phyloP scores from a whole-genome alignment of 1,140 invertebrate genomes.

The Drosophila erecta region DNA sequence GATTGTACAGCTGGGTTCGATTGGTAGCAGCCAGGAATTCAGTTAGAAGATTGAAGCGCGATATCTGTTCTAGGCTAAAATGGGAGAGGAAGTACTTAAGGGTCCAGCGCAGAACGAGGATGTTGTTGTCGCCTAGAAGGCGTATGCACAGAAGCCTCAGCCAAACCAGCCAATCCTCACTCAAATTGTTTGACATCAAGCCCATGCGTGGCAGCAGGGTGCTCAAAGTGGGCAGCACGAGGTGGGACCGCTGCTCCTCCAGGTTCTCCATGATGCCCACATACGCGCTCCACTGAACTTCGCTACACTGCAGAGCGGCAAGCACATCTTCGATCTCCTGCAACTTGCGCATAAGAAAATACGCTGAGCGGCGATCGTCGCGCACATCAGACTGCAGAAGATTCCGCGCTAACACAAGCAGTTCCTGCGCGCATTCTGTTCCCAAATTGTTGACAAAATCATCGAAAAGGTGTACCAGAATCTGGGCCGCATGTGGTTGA shows the following conservation, averaged over 20 bases:
- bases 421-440: conserved; percentile 26
- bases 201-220: conserved; percentile 65
- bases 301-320: conserved; percentile 18
- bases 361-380: conserved; percentile 57
- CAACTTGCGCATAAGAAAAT: conserved; percentile 63
- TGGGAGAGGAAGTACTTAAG: conserved; percentile 65
- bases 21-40: conserved; percentile 67
- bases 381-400: conserved; percentile 54
- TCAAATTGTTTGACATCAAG: background rate
- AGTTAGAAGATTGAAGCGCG: conserved; percentile 22
- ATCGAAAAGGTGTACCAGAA: conserved; percentile 59
- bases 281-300: conserved; percentile 59
- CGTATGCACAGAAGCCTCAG: conserved; percentile 84
- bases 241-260: conserved; percentile 88
- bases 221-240: conserved; percentile 86
- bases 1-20: conserved; percentile 66
- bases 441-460: conserved; percentile 54
- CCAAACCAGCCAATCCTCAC: conserved; percentile 71
- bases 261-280: conserved; percentile 85
- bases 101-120: conserved; percentile 84
- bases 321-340: conserved; percentile 11
- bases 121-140: conserved; percentile 85
- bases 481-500: conserved; percentile 58
- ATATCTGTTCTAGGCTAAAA: conserved; percentile 32
- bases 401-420: conserved; percentile 32